Conservation (phyloP, 1,140 invertebrate genomes). For the Drosophila pectinifera region DNA sequence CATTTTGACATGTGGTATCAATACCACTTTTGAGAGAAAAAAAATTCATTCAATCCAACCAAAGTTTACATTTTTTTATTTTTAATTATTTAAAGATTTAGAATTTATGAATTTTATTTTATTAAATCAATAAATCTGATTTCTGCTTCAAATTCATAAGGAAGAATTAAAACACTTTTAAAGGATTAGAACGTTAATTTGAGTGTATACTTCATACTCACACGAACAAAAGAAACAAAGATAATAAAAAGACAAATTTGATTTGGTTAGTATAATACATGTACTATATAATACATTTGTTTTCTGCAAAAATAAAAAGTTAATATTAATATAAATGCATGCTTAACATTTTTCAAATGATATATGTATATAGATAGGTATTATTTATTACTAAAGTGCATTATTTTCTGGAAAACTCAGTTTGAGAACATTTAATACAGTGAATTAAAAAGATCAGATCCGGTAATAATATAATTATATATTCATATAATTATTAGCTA, state of each 20-base stretch:
- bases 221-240: conserved; percentile 4
- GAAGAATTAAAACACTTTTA: not conserved
- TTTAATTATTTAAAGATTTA: too few species aligned
- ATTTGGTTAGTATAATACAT: conserved; percentile 8
- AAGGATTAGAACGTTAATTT: not conserved
- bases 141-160: not conserved
- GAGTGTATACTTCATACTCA: not conserved
- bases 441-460: not conserved
- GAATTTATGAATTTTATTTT: not conserved
- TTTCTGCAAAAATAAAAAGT: conserved; percentile 3
- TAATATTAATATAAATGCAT: conserved; percentile 6
- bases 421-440: not conserved
- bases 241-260: not conserved
- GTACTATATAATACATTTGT: not conserved
- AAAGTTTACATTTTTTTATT: not conserved
- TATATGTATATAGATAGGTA: not conserved
- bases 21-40: not conserved
- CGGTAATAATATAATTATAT: not conserved
- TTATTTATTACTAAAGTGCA: conserved; percentile 1
- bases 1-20: not conserved
- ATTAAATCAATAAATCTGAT: not conserved
- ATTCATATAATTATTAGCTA: conserved; percentile 4
- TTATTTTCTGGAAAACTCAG: not conserved
- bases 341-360: not conserved
- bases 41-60: too few species aligned